Evolutionary conservation across 2,797 vertebrate species (phyloP), one percentile per base, ranked within the genome.

Genomic region (Muscicapa striata): DNA sequence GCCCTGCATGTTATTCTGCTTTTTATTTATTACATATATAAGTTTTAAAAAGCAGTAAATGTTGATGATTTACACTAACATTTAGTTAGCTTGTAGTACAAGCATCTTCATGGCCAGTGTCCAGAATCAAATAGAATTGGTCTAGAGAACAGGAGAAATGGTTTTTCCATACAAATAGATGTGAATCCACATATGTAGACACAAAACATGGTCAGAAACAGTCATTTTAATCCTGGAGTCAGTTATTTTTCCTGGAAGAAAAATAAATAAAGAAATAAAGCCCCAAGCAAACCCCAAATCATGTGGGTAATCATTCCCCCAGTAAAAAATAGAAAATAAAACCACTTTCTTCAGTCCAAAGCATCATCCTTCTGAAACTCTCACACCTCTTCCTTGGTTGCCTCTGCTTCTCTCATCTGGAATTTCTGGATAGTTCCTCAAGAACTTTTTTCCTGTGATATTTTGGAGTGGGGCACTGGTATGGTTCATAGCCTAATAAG

Each of bases 271-370:
- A 22, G 21, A 46, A 46, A 51, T 0, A 32, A 79, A 76, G 0
- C 2, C 22, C 5, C 13, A 52, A 61, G 23, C 2, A 38, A 52
- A 52, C 9, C 4, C 23, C 10, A 68, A 40, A 54, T n/a, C 0
- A 24, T 29, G 20, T n/a, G 9, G 7, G 19, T 46, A 52, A 59
- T 32, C 32, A 27, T 15, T 26, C 18, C 15, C 15, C 5, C 38
- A 38, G 0, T 29, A 29, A 38, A 76, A 66, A 38, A 15, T 11
- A 45, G 5, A 22, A 45, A 84, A n/a, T 6, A 43, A 58, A 66
- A 58, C 1, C 27, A 32, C 10, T 15, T 8, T 59, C 10, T 59
- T 59, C 23, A n/a, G 10, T 7, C 14, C 29, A n/a, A 46, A 10
- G 8, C 7, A 46, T 46, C 38, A 41, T 30, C n/a, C 17, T 8